Evolutionary conservation across 2,797 vertebrate species (phyloP), one percentile per base, ranked within the genome.

Genomic region (Mus minutoides): DNA sequence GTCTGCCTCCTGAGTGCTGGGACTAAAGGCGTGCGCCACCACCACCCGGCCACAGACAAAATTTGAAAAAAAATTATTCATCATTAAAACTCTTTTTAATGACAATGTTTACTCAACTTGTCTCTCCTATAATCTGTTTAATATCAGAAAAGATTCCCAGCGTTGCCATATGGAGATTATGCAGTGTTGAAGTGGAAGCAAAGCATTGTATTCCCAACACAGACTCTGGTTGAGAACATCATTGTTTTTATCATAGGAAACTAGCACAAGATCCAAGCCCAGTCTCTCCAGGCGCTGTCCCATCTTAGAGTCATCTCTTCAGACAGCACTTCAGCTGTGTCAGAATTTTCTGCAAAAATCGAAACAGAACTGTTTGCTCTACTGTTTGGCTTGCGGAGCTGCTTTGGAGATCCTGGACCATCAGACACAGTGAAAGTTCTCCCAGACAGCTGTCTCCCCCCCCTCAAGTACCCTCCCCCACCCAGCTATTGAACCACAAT

Each of bases 51-150:
- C n/a, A 96, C 1, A 94, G 95, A 97, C 92, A 82, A 97, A 96
- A 91, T 86, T 96, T 54, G 71, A 6, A 3, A 3, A 17, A 76
- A 91, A 98, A 98, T 97, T 97, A 97, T 98, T 98, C 97, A 79
- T 98, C 97, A 98, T 98, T 98, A 98, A 98, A 98, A 97, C 77
- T 84, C 8, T 16, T 56, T 83, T 98, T 98, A 97, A 97, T 96
- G 98, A 96, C 98, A 98, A 97, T 97, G 97, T 97, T 98, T 97
- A 97, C 97, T 98, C 94, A 96, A 97, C 95, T 94, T 73, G 97
- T 95, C 97, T 96, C 96, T 98, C 98, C 98, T 96, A 21, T 97
- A 97, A 98, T 96, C 97, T 97, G 88, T 96, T 97, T 98, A 98
- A 97, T 97, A 98, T 98, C 97, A 97, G 92, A 0, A 86, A 98